Conservation (phyloP, 92 coral and sea anemone genomes). For the Zoanthus sociatus region DNA sequence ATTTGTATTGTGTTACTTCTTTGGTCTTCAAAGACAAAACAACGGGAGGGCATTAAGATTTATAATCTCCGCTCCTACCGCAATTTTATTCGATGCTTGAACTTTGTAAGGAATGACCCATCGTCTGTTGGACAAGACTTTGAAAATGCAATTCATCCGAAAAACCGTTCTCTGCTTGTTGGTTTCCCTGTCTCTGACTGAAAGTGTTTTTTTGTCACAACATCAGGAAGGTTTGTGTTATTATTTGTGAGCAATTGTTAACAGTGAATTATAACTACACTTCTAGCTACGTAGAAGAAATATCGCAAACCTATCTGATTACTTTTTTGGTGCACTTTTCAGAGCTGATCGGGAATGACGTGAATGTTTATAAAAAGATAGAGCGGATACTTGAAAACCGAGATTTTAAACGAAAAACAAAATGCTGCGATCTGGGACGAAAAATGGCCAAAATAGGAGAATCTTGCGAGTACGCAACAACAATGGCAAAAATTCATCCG, state of each 20-base stretch:
- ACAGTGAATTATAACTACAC: neutral
- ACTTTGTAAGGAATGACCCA: neutral
- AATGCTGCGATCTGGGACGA: conserved; percentile 80
- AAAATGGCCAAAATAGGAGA: conserved; percentile 91
- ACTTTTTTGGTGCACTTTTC: neutral
- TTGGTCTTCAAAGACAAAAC: conserved; percentile 24
- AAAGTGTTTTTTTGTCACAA: neutral
- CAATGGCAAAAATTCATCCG: conserved; percentile 63
- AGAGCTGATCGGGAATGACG: conserved; percentile 19
- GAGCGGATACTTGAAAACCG: neutral
- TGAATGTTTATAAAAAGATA: neutral
- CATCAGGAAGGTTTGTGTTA: neutral
- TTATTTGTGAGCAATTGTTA: neutral
- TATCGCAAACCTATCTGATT: neutral
- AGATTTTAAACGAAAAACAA: conserved; percentile 45
- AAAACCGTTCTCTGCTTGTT: neutral
- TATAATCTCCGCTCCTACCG: neutral
- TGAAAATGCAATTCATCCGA: neutral
- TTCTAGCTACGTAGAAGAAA: neutral
- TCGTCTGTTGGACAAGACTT: neutral
- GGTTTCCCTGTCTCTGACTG: neutral
- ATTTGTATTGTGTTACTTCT: conserved; percentile 10
- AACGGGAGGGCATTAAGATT: neutral
- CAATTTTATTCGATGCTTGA: neutral
- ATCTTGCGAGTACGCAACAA: conserved; percentile 64